phyloP scores from a whole-genome alignment of 2,113 vertebrate genomes.

The Orycteropus afer region DNA sequence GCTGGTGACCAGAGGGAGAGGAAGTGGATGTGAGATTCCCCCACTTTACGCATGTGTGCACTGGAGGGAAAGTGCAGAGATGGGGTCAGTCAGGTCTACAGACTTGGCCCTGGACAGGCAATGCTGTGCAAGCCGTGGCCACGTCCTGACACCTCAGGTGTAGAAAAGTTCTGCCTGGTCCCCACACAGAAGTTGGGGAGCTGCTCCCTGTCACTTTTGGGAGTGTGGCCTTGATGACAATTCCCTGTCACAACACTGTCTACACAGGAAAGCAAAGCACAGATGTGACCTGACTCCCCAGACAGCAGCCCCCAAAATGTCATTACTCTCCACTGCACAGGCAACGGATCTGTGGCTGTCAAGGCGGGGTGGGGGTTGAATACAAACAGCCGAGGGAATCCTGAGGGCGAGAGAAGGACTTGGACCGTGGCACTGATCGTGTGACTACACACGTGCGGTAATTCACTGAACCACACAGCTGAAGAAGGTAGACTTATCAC shows the following conservation, averaged over 20 bases:
- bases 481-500: background rate
- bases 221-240: too few species aligned
- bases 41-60: too few species aligned
- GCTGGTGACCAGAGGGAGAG: too few species aligned
- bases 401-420: background rate
- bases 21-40: too few species aligned
- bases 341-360: background rate
- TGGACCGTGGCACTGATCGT: background rate
- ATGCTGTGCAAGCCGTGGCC: background rate
- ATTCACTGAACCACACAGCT: background rate
- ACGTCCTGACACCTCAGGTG: too few species aligned
- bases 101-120: background rate
- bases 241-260: too few species aligned
- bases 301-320: background rate
- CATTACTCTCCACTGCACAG: background rate
- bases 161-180: background rate
- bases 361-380: background rate
- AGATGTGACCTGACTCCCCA: too few species aligned
- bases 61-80: too few species aligned
- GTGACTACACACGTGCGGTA: too few species aligned
- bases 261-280: too few species aligned
- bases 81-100: background rate
- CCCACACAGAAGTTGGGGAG: background rate
- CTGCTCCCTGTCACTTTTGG: too few species aligned
- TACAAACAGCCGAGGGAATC: background rate